A percentile compares a stretch with the other conserved stretches of the same genome.
Evolutionary conservation across 2,797 vertebrate genomes (phyloP).

Genomic region (Bradypus variegatus): DNA sequence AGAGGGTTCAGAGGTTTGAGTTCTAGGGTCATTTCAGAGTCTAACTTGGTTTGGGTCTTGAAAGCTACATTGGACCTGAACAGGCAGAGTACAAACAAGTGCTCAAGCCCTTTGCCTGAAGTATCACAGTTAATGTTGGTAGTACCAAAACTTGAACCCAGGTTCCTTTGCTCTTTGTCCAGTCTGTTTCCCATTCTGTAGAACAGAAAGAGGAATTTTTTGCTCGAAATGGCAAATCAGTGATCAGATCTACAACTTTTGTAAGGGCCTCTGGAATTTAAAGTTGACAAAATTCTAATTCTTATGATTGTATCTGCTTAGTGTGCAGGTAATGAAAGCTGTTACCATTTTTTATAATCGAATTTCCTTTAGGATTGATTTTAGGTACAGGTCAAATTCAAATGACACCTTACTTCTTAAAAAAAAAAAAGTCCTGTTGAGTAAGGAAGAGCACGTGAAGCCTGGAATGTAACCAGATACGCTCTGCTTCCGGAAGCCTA

Average conservation of each 20-base stretch:
- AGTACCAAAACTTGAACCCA: background rate
- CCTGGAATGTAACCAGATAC: background rate
- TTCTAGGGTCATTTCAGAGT: background rate
- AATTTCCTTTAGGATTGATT: background rate
- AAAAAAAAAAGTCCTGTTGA: background rate
- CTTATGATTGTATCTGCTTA: background rate
- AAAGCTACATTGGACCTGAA: background rate
- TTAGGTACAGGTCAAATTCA: background rate
- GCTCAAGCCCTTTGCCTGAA: background rate
- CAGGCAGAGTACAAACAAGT: background rate
- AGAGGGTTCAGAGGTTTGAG: background rate
- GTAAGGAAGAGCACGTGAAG: background rate
- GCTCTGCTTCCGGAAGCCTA: rapidly evolving
- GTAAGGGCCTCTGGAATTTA: background rate
- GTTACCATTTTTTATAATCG: background rate
- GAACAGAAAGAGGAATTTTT: background rate
- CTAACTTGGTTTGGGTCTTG: background rate
- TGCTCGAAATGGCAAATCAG: background rate
- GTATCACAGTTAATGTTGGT: background rate
- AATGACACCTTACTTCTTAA: background rate
- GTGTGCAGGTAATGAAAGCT: background rate
- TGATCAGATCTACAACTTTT: background rate
- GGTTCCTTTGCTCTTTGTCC: background rate
- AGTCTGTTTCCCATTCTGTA: background rate
- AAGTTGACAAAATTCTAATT: background rate